Base-by-base conservation (phyloP, 1,140 invertebrate genomes). In the Drosophila sechellia region DNA sequence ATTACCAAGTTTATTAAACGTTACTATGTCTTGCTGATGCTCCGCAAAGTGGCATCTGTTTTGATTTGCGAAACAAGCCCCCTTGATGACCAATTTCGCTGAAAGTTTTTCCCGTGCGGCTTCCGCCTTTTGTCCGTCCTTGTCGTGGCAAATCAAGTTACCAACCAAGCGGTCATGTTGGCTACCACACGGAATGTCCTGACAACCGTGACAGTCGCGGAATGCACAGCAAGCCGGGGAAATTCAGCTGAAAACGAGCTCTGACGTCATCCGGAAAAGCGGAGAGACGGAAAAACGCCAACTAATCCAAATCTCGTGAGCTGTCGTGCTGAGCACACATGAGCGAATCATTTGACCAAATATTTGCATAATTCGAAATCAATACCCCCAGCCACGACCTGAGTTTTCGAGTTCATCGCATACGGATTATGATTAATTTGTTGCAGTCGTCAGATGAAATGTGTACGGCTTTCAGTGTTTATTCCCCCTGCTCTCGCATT, bases 311-410 rank as follows among this genome's bases (percentile, higher is more conserved):
- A 70, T 70, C 60, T 68, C 64, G 64, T 65, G 64, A 37, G 59
- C 46, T 68, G 64, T 68, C 46, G 58, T 43, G 64, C 22, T 69
- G 40, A 5, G 66, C 43, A 70, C 68, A 70, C 68, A 70, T 70
- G 68, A 70, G 52, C 64, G 66, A 70, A 70, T 70, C 68, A 57
- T 70, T 70, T 70, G 68, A 70, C 65, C 68, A 70, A 70, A 70
- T 70, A 70, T 70, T 70, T 70, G 68, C 68, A 70, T 70, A 70
- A 70, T 57, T 70, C 40, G 68, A 70, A 70, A 70, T 70, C 66
- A 57, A 70, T 70, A 70, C 49, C 49, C 39, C 15, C 55, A 31
- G 5, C 8, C 15, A 10, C 56, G 31, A 52, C 49, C 49, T 52
- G 43, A 17, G 31, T 22, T 48, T 43, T 35, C 34, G 42, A 25